Conservation (phyloP, 2,888 invertebrate genomes). For the Chaetoderma sp. region DNA sequence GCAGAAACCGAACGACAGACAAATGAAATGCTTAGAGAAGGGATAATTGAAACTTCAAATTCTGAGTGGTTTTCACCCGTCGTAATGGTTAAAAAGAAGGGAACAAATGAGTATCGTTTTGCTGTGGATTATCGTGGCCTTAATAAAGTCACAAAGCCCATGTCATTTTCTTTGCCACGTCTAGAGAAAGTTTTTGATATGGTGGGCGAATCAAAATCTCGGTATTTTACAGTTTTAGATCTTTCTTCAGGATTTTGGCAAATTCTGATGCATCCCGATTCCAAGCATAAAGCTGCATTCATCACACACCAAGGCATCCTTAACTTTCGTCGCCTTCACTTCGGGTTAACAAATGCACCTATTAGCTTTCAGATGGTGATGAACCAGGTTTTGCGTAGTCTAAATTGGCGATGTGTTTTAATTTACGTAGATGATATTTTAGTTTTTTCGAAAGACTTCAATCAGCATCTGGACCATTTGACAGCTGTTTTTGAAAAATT, state of each 20-base stretch:
- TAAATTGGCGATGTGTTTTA: no score
- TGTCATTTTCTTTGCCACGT: conserved; percentile 18
- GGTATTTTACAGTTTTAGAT: conserved; percentile 10
- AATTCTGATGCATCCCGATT: neutral
- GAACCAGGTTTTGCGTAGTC: neutral
- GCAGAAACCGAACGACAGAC: no score
- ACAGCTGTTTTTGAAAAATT: conserved; percentile 11
- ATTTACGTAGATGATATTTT: no score
- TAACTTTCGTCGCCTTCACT: neutral
- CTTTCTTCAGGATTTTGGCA: conserved; percentile 6
- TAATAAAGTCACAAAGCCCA: conserved; percentile 10
- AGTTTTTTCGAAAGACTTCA: conserved; percentile 5
- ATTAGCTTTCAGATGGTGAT: no score
- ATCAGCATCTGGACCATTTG: conserved; percentile 13
- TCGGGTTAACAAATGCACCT: conserved; percentile 1
- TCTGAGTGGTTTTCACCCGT: no score
- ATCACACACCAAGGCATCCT: neutral
- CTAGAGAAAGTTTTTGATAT: conserved; percentile 22
- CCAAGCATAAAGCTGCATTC: neutral
- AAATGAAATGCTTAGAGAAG: no score
- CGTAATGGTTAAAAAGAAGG: neutral
- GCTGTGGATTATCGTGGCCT: conserved; percentile 12
- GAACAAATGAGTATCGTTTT: neutral
- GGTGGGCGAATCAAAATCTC: conserved; percentile 15
- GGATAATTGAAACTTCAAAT: no score